Conservation (phyloP, 2,113 vertebrate species). For the Phaethornis superciliosus region DNA sequence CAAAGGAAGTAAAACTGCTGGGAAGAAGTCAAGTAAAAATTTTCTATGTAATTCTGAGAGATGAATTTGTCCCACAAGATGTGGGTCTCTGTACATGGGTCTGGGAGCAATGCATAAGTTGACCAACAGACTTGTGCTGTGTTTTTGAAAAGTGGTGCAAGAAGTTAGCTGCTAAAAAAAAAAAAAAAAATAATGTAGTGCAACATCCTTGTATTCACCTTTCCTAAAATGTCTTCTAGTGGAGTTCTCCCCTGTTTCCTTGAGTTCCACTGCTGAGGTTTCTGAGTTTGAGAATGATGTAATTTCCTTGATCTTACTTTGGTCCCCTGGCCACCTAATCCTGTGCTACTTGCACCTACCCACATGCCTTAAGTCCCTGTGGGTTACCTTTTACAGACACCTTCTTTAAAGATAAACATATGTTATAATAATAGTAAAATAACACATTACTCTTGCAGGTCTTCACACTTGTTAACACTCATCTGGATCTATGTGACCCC, state of each 20-base stretch:
- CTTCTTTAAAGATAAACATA: slow-evolving; percentile 69
- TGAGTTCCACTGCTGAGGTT: neutral
- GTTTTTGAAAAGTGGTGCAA: neutral
- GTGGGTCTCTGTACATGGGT: fast-evolving
- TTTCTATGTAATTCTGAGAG: neutral
- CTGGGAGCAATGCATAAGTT: neutral
- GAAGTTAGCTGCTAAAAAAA: neutral
- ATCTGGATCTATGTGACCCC: slow-evolving; percentile 63
- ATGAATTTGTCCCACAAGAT: neutral
- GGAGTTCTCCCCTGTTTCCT: neutral
- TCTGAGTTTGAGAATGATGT: neutral
- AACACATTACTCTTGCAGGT: slow-evolving; percentile 29
- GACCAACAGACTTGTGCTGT: neutral
- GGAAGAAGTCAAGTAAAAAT: neutral
- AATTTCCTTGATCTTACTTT: slow-evolving; percentile 18
- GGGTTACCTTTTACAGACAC: slow-evolving; percentile 44
- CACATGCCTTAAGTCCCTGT: slow-evolving; percentile 12
- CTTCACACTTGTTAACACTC: slow-evolving; percentile 57
- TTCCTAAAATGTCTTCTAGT: neutral
- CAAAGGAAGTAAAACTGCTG: neutral
- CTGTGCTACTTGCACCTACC: slow-evolving; percentile 51
- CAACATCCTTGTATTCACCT: neutral
- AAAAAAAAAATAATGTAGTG: neutral
- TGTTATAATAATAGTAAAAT: slow-evolving; percentile 67
- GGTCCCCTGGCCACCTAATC: slow-evolving; percentile 43